Base-by-base conservation (phyloP, 2,113 vertebrate species). In the Malaclemys terrapin region DNA sequence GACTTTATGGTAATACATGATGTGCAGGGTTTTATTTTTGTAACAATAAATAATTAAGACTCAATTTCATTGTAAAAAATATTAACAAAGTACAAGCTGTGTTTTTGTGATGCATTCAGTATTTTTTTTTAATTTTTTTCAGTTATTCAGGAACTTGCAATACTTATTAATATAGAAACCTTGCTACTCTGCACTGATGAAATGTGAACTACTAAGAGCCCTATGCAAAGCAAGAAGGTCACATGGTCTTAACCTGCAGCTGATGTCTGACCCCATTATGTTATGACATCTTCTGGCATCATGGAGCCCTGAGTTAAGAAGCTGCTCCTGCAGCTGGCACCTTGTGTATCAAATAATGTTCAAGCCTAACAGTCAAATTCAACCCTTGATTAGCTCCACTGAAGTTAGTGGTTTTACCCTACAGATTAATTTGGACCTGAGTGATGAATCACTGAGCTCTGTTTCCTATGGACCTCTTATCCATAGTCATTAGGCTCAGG, bases 41-140 rank as follows among this genome's bases (percentile, higher is more conserved):
- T 59, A 76, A 83, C 94, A 93, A 93, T 35, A 94, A 96, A 89
- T 85, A 90, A 91, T 89, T 91, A 82, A 95, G 14, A 82, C 24
- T 82, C 22, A 82, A 87, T 14, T 57, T 56, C n/a, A 88, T 90
- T 94, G 45, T 90, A 59, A 84, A 93, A 91, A 88, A 82, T 0
- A 31, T 82, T 87, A 91, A 78, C 50, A 82, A 13, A 89, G 19
- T 38, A 78, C n/a, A 72, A 69, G 8, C 38, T 72, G 19, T 38
- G 8, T n/a, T 20, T n/a, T 8, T 69, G 62, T 69, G 19, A 72
- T 72, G n/a, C 65, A 49, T 80, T 72, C 69, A 93, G 82, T 59
- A 82, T 38, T 29, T 4, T 42, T 78, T n/a, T 50, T 82, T 45
- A 2, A 75, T 49, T 16, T 62, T 62, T 52, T 1, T 3, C 27